Percentiles rank a stretch among this genome's conserved stretches.
Conservation (phyloP, 2,113 vertebrate genomes). For the Sander vitreus region DNA sequence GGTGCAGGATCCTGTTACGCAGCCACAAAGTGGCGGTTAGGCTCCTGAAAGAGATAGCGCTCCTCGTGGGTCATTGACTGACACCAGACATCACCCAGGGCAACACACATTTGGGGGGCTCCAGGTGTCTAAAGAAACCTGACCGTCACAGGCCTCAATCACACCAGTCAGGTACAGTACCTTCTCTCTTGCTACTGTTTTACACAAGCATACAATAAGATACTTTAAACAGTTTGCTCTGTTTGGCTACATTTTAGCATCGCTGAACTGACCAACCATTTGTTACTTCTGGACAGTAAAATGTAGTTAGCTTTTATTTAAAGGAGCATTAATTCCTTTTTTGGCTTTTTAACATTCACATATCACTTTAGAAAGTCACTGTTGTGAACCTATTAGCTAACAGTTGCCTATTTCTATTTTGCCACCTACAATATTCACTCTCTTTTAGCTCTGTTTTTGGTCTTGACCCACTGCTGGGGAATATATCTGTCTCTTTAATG, state of each 20-base stretch:
- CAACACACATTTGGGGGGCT: slow-evolving; percentile 77
- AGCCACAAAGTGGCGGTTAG: slow-evolving; percentile 80
- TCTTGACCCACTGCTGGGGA: not conserved
- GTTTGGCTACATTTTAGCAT: not conserved
- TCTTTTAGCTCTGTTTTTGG: not conserved
- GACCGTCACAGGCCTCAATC: slow-evolving; percentile 53
- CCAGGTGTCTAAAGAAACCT: slow-evolving; percentile 75
- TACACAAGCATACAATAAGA: slow-evolving; percentile 9
- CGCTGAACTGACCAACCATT: not conserved
- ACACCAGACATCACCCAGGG: slow-evolving; percentile 72
- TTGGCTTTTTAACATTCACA: not conserved
- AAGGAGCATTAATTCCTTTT: not conserved
- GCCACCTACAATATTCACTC: not conserved
- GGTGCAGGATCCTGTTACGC: slow-evolving; percentile 80
- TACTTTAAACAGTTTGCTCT: not conserved
- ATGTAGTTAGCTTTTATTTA: not conserved
- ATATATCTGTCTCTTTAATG: not conserved
- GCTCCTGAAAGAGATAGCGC: slow-evolving; percentile 81
- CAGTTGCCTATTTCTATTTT: not conserved
- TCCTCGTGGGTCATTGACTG: slow-evolving; percentile 71
- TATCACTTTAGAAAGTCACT: not conserved
- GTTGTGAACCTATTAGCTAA: not conserved
- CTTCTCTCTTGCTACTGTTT: slow-evolving; percentile 49
- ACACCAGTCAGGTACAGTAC: slow-evolving; percentile 12
- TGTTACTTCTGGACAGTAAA: too few relatives aligned